Conservation (phyloP, 2,113 vertebrate species). For the Poeciliopsis retropinna region DNA sequence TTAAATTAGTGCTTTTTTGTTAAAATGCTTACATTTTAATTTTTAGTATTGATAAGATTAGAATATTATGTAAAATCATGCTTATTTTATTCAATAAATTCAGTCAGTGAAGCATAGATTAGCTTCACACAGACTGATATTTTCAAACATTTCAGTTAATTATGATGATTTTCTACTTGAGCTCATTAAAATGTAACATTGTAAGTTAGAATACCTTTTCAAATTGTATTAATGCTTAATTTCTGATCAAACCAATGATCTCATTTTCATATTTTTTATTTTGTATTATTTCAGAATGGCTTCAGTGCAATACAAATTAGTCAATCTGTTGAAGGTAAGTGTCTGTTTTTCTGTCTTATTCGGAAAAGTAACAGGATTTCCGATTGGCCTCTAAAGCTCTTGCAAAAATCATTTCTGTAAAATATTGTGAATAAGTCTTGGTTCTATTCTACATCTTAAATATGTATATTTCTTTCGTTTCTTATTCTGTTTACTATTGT, state of each 20-base stretch:
- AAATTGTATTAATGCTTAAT: slow-evolving; percentile 44
- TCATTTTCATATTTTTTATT: slow-evolving; percentile 60
- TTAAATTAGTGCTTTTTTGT: background rate
- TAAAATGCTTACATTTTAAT: background rate
- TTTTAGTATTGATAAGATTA: background rate
- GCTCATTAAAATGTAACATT: background rate
- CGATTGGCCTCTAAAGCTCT: background rate
- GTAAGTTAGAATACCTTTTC: no score
- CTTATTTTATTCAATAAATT: background rate
- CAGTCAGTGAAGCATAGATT: background rate
- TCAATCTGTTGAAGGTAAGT: slow-evolving; percentile 90
- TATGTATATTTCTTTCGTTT: no score
- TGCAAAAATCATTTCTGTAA: no score
- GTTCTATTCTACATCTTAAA: no score
- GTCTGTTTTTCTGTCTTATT: background rate
- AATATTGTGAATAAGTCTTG: no score
- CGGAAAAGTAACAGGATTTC: background rate
- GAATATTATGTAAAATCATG: background rate
- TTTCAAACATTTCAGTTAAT: background rate
- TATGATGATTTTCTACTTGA: background rate
- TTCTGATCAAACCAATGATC: slow-evolving; percentile 60
- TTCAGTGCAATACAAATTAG: slow-evolving; percentile 91
- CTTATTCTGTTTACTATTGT: no score
- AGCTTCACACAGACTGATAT: background rate
- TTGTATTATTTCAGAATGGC: slow-evolving; percentile 86